Percentiles rank a stretch among this genome's conserved stretches.
These are phyloP conservation scores for Montipora foliosa DNA, from an alignment of 64 coral and sea anemone genomes.

Conservation along the genomic window DNA sequence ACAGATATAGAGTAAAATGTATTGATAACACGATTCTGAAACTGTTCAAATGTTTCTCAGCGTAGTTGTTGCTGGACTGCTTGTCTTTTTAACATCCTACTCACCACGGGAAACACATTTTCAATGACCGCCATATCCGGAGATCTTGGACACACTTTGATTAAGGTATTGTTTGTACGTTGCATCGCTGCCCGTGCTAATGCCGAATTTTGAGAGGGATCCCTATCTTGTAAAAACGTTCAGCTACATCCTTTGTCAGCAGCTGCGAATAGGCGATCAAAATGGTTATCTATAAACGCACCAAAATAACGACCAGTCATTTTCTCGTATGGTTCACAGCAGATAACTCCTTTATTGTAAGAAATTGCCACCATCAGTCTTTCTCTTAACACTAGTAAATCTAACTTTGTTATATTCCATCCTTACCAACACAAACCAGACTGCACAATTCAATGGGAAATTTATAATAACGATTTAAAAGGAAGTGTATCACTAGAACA, in stretches of 20 bases:
- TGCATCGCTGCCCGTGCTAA: slow-evolving; percentile 1
- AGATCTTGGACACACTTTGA: neutral
- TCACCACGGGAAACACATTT: slow-evolving; percentile 5
- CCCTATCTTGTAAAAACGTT: too few species aligned
- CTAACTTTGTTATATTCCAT: too few species aligned
- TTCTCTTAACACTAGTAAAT: too few species aligned
- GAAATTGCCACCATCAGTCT: too few species aligned
- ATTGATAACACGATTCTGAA: neutral
- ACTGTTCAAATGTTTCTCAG: neutral
- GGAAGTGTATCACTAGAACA: too few species aligned
- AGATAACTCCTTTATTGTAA: too few species aligned
- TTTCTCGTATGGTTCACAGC: neutral
- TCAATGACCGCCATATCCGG: neutral
- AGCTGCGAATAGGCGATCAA: slow-evolving; percentile 1
- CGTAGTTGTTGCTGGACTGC: slow-evolving; percentile 6
- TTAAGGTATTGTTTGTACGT: slow-evolving; percentile 2
- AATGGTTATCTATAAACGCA: neutral
- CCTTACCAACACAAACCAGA: too few species aligned
- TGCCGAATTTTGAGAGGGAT: slow-evolving; percentile 8
- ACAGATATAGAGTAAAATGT: slow-evolving; percentile 5
- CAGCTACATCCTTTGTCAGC: neutral
- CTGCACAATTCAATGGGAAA: too few species aligned
- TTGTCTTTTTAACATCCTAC: slow-evolving; percentile 9
- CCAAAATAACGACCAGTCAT: neutral
- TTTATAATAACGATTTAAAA: too few species aligned